Evolutionary conservation across 1,140 invertebrate genomes (phyloP), one percentile per base, ranked within the genome.

Genomic region (Drosophila fuyamai): DNA sequence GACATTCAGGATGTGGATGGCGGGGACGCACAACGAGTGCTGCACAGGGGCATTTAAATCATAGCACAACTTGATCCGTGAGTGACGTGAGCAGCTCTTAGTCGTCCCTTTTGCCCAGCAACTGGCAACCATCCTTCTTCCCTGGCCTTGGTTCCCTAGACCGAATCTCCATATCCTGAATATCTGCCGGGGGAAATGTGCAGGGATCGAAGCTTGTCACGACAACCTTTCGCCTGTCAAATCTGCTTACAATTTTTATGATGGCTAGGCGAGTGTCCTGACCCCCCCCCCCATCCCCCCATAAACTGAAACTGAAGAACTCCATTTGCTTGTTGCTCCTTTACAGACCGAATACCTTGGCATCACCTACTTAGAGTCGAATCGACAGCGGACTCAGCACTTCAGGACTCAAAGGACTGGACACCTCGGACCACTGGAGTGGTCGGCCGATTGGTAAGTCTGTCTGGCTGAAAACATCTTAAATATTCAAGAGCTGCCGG

Each of bases 301-400:
- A 47, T 48, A 59, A 38, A 48, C 46, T 29, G 23, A 47, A 12
- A 44, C 43, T 63, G 44, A 67, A 36, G 56, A 54, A 40, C 70
- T 27, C 43, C 65, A 27, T 66, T 44, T 53, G 36, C 53, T 40
- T 56, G 44, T 65, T 63, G 27, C 36, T 51, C 16, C 13, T 32
- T 81, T 78, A 56, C 78, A 86, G 82, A 48, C 48, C 27, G 63
- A 76, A 62, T 54, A 66, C 66, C 63, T 85, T 75, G 68, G 74
- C 56, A 63, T 79, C 47, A 67, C 65, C 48, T 38, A 46, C 60
- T 63, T 62, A 46, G 59, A 53, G 48, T 81, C 23, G 74, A 67
- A 58, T 36, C 8, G 61, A 40, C 14, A 35, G 56, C n/a, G n/a
- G 23, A 61, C 14, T n/a, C 41, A 36, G 51, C 35, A 54, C 23